Conservation (phyloP, 2,113 vertebrate species). For the Rhinolophus ferrumequinum region DNA sequence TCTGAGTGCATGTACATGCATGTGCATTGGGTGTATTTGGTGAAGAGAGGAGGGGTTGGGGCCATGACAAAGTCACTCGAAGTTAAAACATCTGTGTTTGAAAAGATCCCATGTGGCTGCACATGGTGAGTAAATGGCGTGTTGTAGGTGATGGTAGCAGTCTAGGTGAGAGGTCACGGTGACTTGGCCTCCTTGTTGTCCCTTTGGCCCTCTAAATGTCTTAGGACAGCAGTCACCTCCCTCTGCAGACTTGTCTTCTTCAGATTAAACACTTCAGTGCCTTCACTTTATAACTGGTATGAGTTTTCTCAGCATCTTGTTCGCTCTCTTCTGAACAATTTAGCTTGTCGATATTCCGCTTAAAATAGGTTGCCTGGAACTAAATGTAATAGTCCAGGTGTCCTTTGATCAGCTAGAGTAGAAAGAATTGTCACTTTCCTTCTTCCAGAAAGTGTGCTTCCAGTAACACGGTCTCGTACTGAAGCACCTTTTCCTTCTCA, state of each 20-base stretch:
- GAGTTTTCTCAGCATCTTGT: background rate
- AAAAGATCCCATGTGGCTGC: background rate
- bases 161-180: background rate
- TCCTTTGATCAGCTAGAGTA: background rate
- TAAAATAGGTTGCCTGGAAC: background rate
- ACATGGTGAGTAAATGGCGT: background rate
- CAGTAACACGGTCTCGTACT: background rate
- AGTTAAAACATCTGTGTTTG: background rate
- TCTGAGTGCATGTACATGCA: background rate
- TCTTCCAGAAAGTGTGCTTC: background rate
- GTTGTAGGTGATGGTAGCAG: background rate
- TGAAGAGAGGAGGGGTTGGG: background rate
- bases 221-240: background rate
- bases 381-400: background rate
- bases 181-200: background rate
- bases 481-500: background rate
- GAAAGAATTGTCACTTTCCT: background rate
- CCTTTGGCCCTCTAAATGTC: background rate
- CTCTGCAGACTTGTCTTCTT: background rate
- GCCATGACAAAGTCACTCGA: background rate
- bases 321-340: background rate
- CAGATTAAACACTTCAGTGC: background rate
- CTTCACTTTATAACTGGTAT: background rate
- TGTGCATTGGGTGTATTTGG: background rate
- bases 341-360: background rate